phyloP scores from a whole-genome alignment of 1,140 invertebrate genomes.

The Polyergus mexicanus region DNA sequence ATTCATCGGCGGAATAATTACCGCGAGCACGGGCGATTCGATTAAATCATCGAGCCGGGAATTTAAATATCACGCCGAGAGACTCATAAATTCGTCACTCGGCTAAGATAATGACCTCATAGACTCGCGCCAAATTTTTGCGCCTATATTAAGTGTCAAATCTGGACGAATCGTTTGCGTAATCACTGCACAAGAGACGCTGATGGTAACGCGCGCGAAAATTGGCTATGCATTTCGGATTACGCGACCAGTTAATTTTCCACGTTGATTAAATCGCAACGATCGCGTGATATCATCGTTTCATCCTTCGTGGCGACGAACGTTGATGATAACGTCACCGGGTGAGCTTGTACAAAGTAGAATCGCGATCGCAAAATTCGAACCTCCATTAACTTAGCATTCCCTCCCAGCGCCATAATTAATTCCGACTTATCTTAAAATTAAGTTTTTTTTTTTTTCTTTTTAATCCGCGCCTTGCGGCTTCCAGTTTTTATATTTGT shows the following conservation, averaged over 20 bases:
- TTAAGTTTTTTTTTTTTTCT: too few species aligned
- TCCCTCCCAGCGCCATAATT: too few species aligned
- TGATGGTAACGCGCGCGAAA: conserved; percentile 40
- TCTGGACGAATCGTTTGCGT: conserved; percentile 42
- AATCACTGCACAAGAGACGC: conserved; percentile 25
- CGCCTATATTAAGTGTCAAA: conserved; percentile 35
- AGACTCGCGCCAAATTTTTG: conserved; percentile 20
- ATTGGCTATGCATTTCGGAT: conserved; percentile 58
- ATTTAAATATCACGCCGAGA: conserved; percentile 34
- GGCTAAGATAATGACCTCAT: conserved; percentile 22
- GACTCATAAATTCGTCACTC: conserved; percentile 35
- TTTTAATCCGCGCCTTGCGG: too few species aligned
- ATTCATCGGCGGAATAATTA: conserved; percentile 47
- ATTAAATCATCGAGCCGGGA: conserved; percentile 41
- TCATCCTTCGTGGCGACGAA: conserved; percentile 43
- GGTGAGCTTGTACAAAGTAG: conserved; percentile 35
- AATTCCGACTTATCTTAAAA: too few species aligned
- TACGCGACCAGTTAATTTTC: conserved; percentile 62
- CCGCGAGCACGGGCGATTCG: conserved; percentile 8
- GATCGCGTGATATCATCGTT: conserved; percentile 40
- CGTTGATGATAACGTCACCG: conserved; percentile 48
- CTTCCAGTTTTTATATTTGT: too few species aligned
- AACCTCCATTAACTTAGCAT: neutral
- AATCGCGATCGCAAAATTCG: conserved; percentile 35
- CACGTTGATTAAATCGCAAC: conserved; percentile 58